Conservation (phyloP, 2,797 vertebrate genomes). For the Sebastiscus albofasciatus region DNA sequence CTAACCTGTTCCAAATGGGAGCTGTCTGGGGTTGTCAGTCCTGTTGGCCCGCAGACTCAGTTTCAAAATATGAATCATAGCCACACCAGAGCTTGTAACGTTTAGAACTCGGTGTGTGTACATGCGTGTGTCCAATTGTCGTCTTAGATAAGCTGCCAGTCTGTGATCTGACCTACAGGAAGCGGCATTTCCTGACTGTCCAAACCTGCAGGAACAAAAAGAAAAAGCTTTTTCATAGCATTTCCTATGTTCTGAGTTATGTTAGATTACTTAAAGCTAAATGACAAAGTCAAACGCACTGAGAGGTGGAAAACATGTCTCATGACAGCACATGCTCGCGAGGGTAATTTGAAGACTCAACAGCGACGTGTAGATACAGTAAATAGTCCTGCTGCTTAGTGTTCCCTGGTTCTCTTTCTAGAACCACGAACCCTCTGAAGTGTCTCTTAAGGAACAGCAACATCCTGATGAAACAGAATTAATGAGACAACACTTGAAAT, state of each 20-base stretch:
- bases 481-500: slow-evolving; percentile 69
- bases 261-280: slow-evolving; percentile 5
- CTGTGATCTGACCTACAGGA: slow-evolving; percentile 58
- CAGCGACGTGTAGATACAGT: slow-evolving; percentile 13
- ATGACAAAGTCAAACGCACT: slow-evolving; percentile 16
- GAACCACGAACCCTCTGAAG: slow-evolving; percentile 46
- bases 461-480: slow-evolving; percentile 63
- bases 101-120: slow-evolving; percentile 7
- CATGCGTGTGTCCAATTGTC: slow-evolving; percentile 26
- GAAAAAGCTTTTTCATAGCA: no score
- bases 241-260: slow-evolving; percentile 1
- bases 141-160: slow-evolving; percentile 35
- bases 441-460: slow-evolving; percentile 48
- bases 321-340: slow-evolving; percentile 4
- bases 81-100: slow-evolving; percentile 5
- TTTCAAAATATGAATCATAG: slow-evolving; percentile 54
- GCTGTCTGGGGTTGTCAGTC: slow-evolving; percentile 21
- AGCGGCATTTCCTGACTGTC: slow-evolving; percentile 55
- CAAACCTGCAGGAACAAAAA: slow-evolving; percentile 8
- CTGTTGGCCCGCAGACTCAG: slow-evolving; percentile 11
- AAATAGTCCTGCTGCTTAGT: slow-evolving; percentile 34
- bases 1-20: slow-evolving; percentile 53
- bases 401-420: slow-evolving; percentile 47
- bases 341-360: slow-evolving; percentile 22
- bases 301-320: slow-evolving; percentile 26